A percentile compares a stretch with the other conserved stretches of the same genome.
These are phyloP conservation scores for Pangasius larnaudii DNA, from an alignment of 2,797 vertebrate genomes.

Conservation along the genomic window DNA sequence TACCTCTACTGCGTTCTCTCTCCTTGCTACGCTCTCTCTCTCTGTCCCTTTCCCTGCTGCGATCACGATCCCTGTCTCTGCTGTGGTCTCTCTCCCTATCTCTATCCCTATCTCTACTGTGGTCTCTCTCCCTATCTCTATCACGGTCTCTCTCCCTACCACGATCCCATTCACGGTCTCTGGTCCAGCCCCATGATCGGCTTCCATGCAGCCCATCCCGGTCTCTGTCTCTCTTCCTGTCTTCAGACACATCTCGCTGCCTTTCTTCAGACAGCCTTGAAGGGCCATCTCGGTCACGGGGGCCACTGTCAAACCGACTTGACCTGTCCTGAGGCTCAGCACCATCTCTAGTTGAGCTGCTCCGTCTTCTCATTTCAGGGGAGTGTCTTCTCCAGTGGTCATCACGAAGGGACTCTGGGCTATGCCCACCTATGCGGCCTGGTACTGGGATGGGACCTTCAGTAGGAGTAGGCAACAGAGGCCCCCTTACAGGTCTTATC, in stretches of 20 bases:
- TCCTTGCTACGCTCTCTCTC: slow-evolving; percentile 62
- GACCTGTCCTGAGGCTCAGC: slow-evolving; percentile 82
- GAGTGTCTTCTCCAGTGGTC: slow-evolving; percentile 81
- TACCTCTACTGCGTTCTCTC: slow-evolving; percentile 62
- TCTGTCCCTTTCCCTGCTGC: slow-evolving; percentile 51
- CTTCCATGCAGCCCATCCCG: slow-evolving; percentile 75
- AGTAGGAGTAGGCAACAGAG: slow-evolving; percentile 85
- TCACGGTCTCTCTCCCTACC: slow-evolving; percentile 61
- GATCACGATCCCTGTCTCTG: slow-evolving; percentile 48
- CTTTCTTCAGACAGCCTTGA: slow-evolving; percentile 72
- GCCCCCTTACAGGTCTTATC: slow-evolving; percentile 81
- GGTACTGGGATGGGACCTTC: slow-evolving; percentile 73
- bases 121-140: slow-evolving; percentile 47
- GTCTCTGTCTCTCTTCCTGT: slow-evolving; percentile 86
- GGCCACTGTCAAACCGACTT: slow-evolving; percentile 83
- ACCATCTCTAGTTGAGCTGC: slow-evolving; percentile 78
- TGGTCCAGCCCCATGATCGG: slow-evolving; percentile 85
- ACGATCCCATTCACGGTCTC: slow-evolving; percentile 78
- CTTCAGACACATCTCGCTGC: slow-evolving; percentile 81
- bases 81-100: slow-evolving; percentile 50
- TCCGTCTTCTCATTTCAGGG: slow-evolving; percentile 79
- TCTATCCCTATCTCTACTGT: slow-evolving; percentile 39
- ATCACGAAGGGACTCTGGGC: slow-evolving; percentile 80
- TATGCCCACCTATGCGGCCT: slow-evolving; percentile 77
- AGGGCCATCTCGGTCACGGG: slow-evolving; percentile 77